These are phyloP conservation scores for Grammomys dolichurus DNA, from an alignment of 2,113 vertebrate species.

Conservation along the genomic window DNA sequence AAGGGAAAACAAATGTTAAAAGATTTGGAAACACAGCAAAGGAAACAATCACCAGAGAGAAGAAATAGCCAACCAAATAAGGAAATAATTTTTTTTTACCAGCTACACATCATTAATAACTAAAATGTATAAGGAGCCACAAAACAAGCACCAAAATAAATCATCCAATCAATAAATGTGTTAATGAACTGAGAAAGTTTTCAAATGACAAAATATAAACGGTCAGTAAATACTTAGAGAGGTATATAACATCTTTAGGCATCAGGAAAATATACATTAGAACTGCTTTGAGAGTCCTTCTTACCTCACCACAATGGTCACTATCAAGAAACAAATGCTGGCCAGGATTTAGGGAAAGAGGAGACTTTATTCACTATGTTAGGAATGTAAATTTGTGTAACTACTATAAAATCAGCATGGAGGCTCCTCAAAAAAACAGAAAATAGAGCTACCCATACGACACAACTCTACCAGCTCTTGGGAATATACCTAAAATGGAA, in stretches of 20 bases:
- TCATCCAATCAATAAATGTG: neutral
- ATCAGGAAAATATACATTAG: neutral
- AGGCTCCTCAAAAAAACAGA: neutral
- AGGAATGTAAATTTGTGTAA: neutral
- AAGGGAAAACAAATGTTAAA: neutral
- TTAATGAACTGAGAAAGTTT: neutral
- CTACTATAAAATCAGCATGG: neutral
- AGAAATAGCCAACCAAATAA: neutral
- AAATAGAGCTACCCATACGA: neutral
- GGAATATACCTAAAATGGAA: neutral
- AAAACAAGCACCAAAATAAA: neutral
- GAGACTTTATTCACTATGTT: neutral
- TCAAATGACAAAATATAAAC: neutral
- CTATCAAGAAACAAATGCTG: neutral
- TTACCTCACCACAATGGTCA: too few relatives aligned
- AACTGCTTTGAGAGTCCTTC: neutral
- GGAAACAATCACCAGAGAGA: neutral
- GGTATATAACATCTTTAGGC: neutral
- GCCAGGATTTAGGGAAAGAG: neutral
- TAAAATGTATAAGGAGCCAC: too few relatives aligned
- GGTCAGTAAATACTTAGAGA: neutral
- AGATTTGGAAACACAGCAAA: neutral
- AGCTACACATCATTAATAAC: neutral
- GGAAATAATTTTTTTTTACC: neutral
- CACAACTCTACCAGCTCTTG: neutral